A percentile compares a stretch with the other conserved stretches of the same genome.
These are phyloP conservation scores for Aleadryas rufinucha DNA, from an alignment of 2,113 vertebrate species.

Conservation along the genomic window DNA sequence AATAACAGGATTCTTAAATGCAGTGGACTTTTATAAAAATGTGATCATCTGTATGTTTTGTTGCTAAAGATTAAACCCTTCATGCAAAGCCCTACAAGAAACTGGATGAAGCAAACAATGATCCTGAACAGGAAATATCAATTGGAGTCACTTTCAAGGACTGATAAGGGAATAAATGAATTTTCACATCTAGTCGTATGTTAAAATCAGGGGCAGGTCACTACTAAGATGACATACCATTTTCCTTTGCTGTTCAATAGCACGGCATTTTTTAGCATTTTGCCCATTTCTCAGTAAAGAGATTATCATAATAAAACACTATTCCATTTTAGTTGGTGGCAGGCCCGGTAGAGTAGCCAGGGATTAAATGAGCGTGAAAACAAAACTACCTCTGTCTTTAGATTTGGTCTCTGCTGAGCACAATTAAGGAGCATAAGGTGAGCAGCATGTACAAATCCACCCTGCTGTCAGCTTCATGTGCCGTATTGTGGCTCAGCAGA, in stretches of 20 bases:
- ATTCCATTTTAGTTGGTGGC: neutral
- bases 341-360: neutral
- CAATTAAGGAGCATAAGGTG: slow-evolving; percentile 42
- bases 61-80: neutral
- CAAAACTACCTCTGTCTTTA: neutral
- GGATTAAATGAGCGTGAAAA: neutral
- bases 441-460: slow-evolving; percentile 27
- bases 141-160: neutral
- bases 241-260: neutral
- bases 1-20: neutral
- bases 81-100: neutral
- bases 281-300: neutral
- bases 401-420: neutral
- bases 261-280: neutral
- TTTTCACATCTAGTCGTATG: neutral
- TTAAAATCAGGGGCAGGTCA: neutral
- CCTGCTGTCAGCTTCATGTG: neutral
- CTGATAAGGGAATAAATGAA: neutral
- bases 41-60: neutral
- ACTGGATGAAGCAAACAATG: neutral
- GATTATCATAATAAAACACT: neutral
- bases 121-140: neutral
- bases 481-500: neutral
- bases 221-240: neutral
- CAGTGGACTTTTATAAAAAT: neutral